These are phyloP conservation scores for Scortum barcoo DNA, from an alignment of 2,113 vertebrate genomes.

Conservation along the genomic window DNA sequence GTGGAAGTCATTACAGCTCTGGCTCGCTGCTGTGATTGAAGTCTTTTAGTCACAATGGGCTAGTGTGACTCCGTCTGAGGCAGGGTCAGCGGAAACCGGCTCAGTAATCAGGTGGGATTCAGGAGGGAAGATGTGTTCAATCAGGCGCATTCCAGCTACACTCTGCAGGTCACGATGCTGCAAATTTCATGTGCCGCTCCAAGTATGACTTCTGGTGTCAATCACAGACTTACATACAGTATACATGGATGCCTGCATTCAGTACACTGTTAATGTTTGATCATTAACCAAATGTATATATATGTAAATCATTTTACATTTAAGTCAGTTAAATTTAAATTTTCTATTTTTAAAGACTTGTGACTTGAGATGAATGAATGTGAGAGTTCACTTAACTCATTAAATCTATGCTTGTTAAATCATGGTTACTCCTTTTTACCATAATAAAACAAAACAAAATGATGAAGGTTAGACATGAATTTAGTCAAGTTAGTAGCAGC, in stretches of 20 bases:
- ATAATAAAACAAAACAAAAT: not conserved
- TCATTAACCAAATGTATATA: not conserved
- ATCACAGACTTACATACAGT: slow-evolving; percentile 3
- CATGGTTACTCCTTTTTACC: not conserved
- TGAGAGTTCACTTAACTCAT: not conserved
- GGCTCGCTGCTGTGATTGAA: slow-evolving; percentile 76
- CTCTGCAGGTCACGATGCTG: slow-evolving; percentile 43
- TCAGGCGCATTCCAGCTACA: slow-evolving; percentile 50
- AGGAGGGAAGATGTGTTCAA: slow-evolving; percentile 62
- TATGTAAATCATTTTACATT: not conserved
- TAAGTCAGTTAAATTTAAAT: not conserved
- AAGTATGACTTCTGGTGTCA: slow-evolving; percentile 24
- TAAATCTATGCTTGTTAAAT: too few relatives aligned
- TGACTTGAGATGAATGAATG: not conserved
- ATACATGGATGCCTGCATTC: not conserved
- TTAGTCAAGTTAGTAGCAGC: not conserved
- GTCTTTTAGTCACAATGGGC: slow-evolving; percentile 69
- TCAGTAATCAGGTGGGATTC: slow-evolving; percentile 71
- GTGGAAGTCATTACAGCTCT: slow-evolving; percentile 73
- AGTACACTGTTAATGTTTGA: not conserved
- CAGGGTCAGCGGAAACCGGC: slow-evolving; percentile 54
- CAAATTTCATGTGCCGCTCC: slow-evolving; percentile 24
- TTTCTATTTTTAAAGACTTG: not conserved
- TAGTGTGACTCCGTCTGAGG: slow-evolving; percentile 33
- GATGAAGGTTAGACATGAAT: not conserved